Evolutionary conservation across 2,113 vertebrate species (phyloP).

Genomic region (Trinectes maculatus): DNA sequence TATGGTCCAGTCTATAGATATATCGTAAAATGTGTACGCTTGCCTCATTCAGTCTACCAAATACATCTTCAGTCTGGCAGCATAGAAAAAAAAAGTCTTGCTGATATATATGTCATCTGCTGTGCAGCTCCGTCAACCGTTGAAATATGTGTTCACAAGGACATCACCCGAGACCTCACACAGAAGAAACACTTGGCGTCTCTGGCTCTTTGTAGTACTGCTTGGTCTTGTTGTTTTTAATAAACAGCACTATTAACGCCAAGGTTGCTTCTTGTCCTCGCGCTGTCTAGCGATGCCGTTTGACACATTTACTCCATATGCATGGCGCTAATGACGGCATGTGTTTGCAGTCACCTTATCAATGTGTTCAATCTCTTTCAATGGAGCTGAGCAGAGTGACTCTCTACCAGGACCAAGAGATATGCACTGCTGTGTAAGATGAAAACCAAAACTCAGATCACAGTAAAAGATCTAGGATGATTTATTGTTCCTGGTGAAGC

Average conservation of each 20-base stretch:
- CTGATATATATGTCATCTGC: constrained; percentile 71
- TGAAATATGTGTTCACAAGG: constrained; percentile 41
- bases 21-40: not conserved
- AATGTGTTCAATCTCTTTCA: constrained; percentile 64
- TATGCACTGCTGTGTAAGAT: constrained; percentile 26
- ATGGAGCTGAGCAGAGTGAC: constrained; percentile 53
- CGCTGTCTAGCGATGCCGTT: constrained; percentile 41
- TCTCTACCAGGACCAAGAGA: constrained; percentile 22
- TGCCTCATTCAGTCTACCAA: not conserved
- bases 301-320: constrained; percentile 79
- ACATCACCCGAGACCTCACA: constrained; percentile 67
- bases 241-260: constrained; percentile 76
- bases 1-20: not conserved
- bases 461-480: constrained; percentile 11
- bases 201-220: constrained; percentile 64
- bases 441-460: constrained; percentile 15
- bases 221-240: constrained; percentile 51
- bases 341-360: constrained; percentile 77
- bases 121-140: constrained; percentile 66
- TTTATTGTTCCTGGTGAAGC: constrained; percentile 14
- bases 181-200: constrained; percentile 57
- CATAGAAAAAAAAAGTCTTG: constrained; percentile 8
- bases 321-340: constrained; percentile 66
- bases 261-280: constrained; percentile 55
- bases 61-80: constrained; percentile 1